A percentile compares a stretch with the other conserved stretches of the same genome.
These are phyloP conservation scores for Microplitis deprimator DNA, from an alignment of 2,888 invertebrate genomes.

Conservation along the genomic window DNA sequence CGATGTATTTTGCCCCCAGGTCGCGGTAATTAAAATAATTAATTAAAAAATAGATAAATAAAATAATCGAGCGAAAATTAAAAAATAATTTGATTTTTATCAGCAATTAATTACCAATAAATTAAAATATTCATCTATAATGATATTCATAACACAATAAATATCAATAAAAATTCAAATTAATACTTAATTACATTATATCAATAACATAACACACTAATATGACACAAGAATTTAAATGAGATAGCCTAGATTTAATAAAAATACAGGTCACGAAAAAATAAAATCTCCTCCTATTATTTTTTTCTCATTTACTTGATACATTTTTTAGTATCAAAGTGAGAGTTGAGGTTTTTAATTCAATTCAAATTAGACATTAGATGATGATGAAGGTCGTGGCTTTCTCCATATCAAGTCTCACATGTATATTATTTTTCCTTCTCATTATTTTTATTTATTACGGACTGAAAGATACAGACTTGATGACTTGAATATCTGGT, in stretches of 20 bases:
- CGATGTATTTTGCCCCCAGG: too few relatives aligned
- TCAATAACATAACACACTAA: not conserved
- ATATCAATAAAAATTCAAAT: not conserved
- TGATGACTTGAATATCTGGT: conserved; percentile 42
- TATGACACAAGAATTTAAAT: not conserved
- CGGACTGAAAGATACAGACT: not conserved
- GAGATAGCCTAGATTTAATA: not conserved
- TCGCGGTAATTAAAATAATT: too few relatives aligned
- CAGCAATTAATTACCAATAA: not conserved
- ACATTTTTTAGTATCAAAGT: not conserved
- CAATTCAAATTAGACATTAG: not conserved
- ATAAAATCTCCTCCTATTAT: too few relatives aligned
- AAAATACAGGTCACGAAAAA: not conserved
- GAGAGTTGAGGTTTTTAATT: not conserved
- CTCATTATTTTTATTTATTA: not conserved
- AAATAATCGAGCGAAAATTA: too few relatives aligned
- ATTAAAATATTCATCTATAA: not conserved
- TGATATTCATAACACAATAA: not conserved
- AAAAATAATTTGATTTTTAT: not conserved
- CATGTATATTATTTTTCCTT: not conserved
- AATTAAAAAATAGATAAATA: too few relatives aligned
- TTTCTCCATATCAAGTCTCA: not conserved
- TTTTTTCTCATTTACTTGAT: too few relatives aligned
- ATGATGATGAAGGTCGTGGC: not conserved
- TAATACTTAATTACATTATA: not conserved